A percentile compares a stretch with the other conserved stretches of the same genome.
These are phyloP conservation scores for Prunella fulvescens DNA, from an alignment of 2,113 vertebrate genomes.

Conservation along the genomic window DNA sequence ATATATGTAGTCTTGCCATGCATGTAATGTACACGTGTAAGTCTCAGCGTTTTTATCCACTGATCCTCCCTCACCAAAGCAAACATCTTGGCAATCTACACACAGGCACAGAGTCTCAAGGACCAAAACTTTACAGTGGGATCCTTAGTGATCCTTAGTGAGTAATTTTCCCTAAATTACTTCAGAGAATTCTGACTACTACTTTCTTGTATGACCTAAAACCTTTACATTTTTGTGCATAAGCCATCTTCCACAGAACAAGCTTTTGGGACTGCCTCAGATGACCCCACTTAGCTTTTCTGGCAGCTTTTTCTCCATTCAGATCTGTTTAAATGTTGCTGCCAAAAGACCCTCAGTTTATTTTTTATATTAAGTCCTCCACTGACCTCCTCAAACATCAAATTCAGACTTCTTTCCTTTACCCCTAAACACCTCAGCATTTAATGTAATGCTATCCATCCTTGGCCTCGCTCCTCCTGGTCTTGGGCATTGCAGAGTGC, in stretches of 20 bases:
- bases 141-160: background rate
- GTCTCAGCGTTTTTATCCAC: background rate
- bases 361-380: background rate
- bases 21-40: background rate
- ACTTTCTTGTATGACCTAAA: background rate
- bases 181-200: background rate
- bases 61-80: background rate
- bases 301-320: background rate
- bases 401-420: background rate
- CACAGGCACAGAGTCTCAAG: background rate
- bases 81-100: background rate
- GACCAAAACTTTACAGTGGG: background rate
- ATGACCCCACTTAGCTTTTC: background rate
- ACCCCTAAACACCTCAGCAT: background rate
- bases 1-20: background rate
- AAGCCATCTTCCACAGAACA: background rate
- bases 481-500: background rate
- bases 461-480: fast-evolving
- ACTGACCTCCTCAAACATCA: background rate
- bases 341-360: background rate
- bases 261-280: background rate
- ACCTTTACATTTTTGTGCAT: background rate
- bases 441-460: background rate
- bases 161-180: background rate
- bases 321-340: background rate